Base-by-base conservation (phyloP, 2,797 vertebrate species). In the Syndactyla subalaris region DNA sequence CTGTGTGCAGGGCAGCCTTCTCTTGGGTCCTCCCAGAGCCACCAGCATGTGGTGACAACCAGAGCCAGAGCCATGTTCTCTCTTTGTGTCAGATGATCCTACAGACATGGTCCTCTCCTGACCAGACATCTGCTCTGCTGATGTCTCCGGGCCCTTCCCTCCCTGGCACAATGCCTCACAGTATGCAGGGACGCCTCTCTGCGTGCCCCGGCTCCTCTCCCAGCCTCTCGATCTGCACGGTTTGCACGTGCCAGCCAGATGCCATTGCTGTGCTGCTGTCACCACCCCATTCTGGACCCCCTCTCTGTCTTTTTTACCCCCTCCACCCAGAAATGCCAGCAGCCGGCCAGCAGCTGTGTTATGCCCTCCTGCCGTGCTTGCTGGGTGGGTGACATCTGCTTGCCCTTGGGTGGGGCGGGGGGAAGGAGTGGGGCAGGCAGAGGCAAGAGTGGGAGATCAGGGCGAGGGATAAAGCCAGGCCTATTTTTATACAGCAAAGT, bases 401-500 rank as follows among this genome's bases (percentile, higher is more conserved):
- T 3, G 0, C 51, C 23, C 12, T 77, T 89, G 89, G 66, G 61
- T 93, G 52, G 52, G 52, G 51, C 11, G 7, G 61, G 61, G 73
- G 65, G 58, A 39, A 78, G 74, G 51, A 88, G 45, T 24, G 39
- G 67, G 81, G 91, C 78, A 91, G 81, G 78, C 78, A 8, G 5
- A 91, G 86, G 52, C 43, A 3, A 67, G 85, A 93, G 54, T 3
- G 4, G 71, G 88, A 88, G 92, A 96, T 93, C 77, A 92, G 89
- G 85, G 73, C 0, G 0, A 94, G 46, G 93, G 95, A 97, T 97
- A 92, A 96, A 94, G 74, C 41, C 0, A 1, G 46, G 32, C 80
- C 94, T 97, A 95, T 97, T 97, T 97, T 95, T 97, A 85, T 79
- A 55, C 95, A 63, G 85, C 95, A 95, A 83, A 97, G 88, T 96